Evolutionary conservation across 2,797 vertebrate genomes (phyloP).

Genomic region (Ctenopoma kingsleyae): DNA sequence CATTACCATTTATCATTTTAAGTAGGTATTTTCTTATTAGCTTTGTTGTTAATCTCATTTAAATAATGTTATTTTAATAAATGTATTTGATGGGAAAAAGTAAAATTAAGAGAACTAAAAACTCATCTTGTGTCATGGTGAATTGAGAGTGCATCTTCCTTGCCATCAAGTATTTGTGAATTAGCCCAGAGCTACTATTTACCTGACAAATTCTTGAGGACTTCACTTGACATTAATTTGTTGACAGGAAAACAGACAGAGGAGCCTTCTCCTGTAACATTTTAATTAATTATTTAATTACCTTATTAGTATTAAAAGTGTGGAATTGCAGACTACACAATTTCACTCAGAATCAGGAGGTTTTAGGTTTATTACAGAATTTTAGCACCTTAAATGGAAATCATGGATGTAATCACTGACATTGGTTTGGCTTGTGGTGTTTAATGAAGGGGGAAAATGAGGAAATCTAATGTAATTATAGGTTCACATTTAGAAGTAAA

Average conservation of each 20-base stretch:
- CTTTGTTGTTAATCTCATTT: background rate
- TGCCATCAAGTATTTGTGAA: slow-evolving; percentile 52
- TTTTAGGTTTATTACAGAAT: no score
- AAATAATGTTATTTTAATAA: background rate
- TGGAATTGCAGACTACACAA: background rate
- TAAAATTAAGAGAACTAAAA: background rate
- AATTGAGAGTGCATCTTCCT: slow-evolving; percentile 4
- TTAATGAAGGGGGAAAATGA: background rate
- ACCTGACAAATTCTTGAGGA: slow-evolving; percentile 77
- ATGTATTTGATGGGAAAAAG: background rate
- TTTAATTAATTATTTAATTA: background rate
- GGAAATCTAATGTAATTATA: background rate
- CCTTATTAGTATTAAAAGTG: background rate
- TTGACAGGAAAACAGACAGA: slow-evolving; percentile 24
- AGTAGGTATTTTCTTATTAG: background rate
- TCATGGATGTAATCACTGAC: background rate
- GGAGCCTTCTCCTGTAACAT: slow-evolving; percentile 19
- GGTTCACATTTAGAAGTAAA: background rate
- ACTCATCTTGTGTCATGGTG: background rate
- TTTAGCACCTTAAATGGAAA: background rate
- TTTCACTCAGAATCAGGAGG: no score
- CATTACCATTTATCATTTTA: background rate
- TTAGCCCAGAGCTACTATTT: slow-evolving; percentile 77
- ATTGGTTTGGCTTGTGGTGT: background rate
- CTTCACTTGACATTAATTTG: slow-evolving; percentile 62